phyloP scores from a whole-genome alignment of 2,113 vertebrate species.

The Isurus oxyrinchus region DNA sequence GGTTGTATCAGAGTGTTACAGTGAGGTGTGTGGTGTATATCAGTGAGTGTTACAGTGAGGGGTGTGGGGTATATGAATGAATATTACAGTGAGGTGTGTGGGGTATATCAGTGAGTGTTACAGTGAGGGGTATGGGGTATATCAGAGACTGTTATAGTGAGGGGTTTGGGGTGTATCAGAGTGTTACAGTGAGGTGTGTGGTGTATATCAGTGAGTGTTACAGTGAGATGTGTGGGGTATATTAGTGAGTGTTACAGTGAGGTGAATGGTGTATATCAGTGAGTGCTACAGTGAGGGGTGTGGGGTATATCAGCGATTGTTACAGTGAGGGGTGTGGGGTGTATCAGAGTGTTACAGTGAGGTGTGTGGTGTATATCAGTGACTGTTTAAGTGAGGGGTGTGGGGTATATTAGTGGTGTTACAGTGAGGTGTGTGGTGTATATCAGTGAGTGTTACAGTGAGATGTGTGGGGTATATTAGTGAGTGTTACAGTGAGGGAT shows the following conservation, averaged over 20 bases:
- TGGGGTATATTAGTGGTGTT: neutral
- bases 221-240: neutral
- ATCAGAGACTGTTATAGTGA: neutral
- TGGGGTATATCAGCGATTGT: neutral
- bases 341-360: neutral
- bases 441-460: neutral
- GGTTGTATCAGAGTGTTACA: neutral
- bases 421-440: neutral
- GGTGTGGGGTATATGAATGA: too few relatives aligned
- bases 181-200: neutral
- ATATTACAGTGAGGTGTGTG: neutral
- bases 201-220: neutral
- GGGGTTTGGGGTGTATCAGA: neutral
- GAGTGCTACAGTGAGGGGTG: neutral
- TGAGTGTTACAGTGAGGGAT: too few relatives aligned
- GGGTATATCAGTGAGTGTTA: too few relatives aligned
- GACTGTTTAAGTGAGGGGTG: too few relatives aligned
- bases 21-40: neutral
- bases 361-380: neutral
- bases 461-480: too few relatives aligned
- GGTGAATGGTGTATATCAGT: neutral
- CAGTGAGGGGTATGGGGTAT: neutral
- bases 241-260: neutral
- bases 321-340: neutral
- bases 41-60: neutral